Conservation (phyloP, 2,888 invertebrate genomes). For the Neoascia interrupta region DNA sequence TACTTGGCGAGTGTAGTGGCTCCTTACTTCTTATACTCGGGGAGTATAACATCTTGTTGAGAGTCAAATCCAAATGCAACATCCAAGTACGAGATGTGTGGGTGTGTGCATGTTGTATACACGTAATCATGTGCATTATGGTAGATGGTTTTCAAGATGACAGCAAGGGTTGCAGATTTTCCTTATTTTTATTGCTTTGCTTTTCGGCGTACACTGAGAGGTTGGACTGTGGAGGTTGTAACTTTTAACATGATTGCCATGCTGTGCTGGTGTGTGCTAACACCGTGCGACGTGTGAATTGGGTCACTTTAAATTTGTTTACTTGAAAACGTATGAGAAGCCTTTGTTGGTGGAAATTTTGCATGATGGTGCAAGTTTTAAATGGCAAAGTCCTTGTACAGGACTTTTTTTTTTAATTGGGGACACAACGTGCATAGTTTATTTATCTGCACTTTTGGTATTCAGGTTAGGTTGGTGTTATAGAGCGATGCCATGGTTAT, state of each 20-base stretch:
- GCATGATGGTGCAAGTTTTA: too few species aligned
- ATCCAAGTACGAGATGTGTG: constrained; percentile 2
- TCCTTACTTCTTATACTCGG: not conserved
- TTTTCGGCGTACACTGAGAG: not conserved
- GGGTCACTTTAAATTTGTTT: constrained; percentile 15
- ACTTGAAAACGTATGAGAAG: too few species aligned
- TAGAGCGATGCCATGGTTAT: too few species aligned
- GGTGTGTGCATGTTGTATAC: not conserved
- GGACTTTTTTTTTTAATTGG: too few species aligned
- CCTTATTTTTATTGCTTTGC: not conserved
- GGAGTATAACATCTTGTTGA: constrained; percentile 39
- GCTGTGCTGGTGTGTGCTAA: too few species aligned
- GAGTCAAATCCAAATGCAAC: constrained; percentile 50
- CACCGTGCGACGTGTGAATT: constrained; percentile 30
- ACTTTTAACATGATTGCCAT: too few species aligned
- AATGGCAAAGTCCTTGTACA: too few species aligned
- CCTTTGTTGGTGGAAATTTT: too few species aligned
- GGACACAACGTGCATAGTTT: too few species aligned
- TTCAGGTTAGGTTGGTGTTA: too few species aligned
- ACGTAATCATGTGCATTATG: constrained; percentile 41
- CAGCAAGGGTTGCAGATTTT: not conserved
- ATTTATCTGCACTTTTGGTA: too few species aligned
- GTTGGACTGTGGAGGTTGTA: not conserved
- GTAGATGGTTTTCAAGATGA: constrained; percentile 39
- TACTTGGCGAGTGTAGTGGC: too few species aligned